phyloP scores from a whole-genome alignment of 2,113 vertebrate genomes.

The Petroica traversi region DNA sequence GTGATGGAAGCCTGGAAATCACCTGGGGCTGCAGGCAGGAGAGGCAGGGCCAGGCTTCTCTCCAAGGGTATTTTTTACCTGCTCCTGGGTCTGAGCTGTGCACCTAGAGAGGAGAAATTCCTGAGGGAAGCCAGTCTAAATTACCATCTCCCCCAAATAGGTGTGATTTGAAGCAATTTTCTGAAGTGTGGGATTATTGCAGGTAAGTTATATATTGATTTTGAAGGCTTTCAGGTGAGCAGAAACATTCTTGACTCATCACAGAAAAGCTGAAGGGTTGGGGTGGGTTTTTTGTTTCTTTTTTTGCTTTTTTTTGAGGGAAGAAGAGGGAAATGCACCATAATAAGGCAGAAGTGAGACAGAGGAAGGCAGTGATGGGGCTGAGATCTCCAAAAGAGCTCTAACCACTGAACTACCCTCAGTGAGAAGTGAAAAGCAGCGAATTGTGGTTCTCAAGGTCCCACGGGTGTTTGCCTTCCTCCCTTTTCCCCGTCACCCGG shows the following conservation, averaged over 20 bases:
- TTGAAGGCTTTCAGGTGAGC: neutral
- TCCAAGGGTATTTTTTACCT: neutral
- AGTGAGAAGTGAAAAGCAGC: neutral
- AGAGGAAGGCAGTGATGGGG: accelerated
- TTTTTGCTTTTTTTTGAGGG: neutral
- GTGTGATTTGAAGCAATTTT: neutral
- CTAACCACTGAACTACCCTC: neutral
- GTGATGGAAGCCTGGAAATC: neutral
- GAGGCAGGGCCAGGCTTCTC: neutral
- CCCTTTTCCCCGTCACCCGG: neutral
- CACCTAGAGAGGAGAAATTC: accelerated
- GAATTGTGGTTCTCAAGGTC: neutral
- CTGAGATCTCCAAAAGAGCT: neutral
- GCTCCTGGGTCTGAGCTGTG: neutral
- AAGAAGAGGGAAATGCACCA: neutral
- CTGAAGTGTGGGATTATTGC: slow-evolving; percentile 1
- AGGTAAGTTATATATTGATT: slow-evolving; percentile 34
- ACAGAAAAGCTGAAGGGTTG: neutral
- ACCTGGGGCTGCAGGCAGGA: neutral
- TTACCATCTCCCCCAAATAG: neutral
- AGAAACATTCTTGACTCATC: neutral
- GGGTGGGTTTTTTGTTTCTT: accelerated
- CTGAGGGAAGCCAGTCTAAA: neutral
- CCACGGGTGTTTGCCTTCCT: neutral
- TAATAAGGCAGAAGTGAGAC: neutral